A percentile compares a stretch with the other conserved stretches of the same genome.
phyloP scores from a whole-genome alignment of 1,140 invertebrate genomes.

The Nylanderia fulva region DNA sequence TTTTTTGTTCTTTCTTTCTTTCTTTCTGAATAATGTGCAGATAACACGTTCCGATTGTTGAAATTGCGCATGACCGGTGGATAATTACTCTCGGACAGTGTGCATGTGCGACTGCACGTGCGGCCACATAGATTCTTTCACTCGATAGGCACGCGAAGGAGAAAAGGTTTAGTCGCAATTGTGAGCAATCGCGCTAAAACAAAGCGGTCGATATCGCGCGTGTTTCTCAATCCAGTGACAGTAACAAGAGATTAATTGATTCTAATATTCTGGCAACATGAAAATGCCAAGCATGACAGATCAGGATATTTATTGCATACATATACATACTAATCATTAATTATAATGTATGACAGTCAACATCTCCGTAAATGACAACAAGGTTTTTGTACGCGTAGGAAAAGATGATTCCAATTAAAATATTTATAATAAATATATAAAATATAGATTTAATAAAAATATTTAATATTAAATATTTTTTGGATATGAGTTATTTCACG shows the following conservation, averaged over 20 bases:
- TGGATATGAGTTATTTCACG: slow-evolving; percentile 55
- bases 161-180: not conserved
- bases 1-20: not conserved
- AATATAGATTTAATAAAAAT: too few relatives aligned
- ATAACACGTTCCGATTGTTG: slow-evolving; percentile 52
- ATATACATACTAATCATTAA: too few relatives aligned
- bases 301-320: too few relatives aligned
- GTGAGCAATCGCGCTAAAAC: slow-evolving; percentile 2
- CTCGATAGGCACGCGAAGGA: slow-evolving; percentile 7
- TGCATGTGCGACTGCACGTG: slow-evolving; percentile 6
- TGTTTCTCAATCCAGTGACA: not conserved
- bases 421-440: too few relatives aligned
- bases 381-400: too few relatives aligned
- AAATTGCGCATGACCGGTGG: slow-evolving; percentile 38
- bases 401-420: too few relatives aligned
- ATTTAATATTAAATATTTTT: too few relatives aligned
- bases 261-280: not conserved
- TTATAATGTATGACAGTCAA: not conserved
- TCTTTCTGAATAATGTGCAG: not conserved
- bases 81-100: slow-evolving; percentile 64
- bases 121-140: slow-evolving; percentile 16
- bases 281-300: not conserved
- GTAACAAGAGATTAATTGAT: not conserved
- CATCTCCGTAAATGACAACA: too few relatives aligned
- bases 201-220: not conserved